Conservation (phyloP, 2,888 invertebrate species). For the Hypselothyrea guttata region DNA sequence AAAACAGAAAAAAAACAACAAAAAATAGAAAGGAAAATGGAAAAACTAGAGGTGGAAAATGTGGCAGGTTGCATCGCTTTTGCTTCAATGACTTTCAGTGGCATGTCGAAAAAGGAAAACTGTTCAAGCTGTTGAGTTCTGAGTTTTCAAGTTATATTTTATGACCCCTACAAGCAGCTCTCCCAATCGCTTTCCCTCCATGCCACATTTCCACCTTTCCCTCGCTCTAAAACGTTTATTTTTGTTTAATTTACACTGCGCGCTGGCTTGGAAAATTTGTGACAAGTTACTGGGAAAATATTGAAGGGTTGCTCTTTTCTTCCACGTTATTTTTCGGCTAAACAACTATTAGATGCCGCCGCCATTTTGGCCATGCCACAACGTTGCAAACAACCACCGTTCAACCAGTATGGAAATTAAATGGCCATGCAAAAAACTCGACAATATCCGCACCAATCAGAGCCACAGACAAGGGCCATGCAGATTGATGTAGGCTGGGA, state of each 20-base stretch:
- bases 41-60: neutral
- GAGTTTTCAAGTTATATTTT: conserved; percentile 37
- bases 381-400: conserved; percentile 49
- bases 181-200: neutral
- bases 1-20: conserved; percentile 11
- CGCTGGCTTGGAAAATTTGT: conserved; percentile 71
- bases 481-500: conserved; percentile 4
- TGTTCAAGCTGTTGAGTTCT: conserved; percentile 34
- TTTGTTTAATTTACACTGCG: conserved; percentile 40
- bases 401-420: conserved; percentile 55
- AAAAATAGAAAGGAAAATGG: conserved; percentile 4
- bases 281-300: conserved; percentile 50
- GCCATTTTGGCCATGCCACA: conserved; percentile 59
- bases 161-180: conserved; percentile 6
- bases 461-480: conserved; percentile 25
- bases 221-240: conserved; percentile 34
- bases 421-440: conserved; percentile 58
- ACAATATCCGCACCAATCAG: conserved; percentile 62
- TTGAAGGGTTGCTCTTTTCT: conserved; percentile 49
- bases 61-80: conserved; percentile 23
- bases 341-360: conserved; percentile 20
- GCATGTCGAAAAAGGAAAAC: conserved; percentile 25
- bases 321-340: neutral
- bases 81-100: conserved; percentile 52
- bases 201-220: neutral